Evolutionary conservation across 2,113 vertebrate genomes (phyloP).

Genomic region (Phycodurus eques): DNA sequence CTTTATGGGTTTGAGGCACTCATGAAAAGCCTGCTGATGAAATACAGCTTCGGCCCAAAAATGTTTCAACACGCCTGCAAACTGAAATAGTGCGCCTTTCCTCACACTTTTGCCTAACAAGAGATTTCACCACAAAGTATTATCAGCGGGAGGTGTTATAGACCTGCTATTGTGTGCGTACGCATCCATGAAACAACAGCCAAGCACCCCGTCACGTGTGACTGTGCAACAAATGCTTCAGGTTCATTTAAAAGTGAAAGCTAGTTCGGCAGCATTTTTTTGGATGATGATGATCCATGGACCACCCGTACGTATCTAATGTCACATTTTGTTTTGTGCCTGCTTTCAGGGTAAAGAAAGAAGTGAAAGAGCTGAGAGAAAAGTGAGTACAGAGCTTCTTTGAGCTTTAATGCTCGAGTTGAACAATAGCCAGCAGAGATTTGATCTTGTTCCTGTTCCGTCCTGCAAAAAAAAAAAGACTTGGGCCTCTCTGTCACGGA

Average conservation of each 20-base stretch:
- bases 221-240: background rate
- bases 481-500: conserved; percentile 13
- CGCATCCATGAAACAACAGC: conserved; percentile 19
- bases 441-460: conserved; percentile 33
- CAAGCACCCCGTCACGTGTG: conserved; percentile 17
- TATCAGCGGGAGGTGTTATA: conserved; percentile 29
- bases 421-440: conserved; percentile 44
- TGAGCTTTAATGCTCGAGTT: conserved; percentile 36
- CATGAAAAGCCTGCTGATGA: background rate
- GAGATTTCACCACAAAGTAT: conserved; percentile 4
- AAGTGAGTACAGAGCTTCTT: conserved; percentile 82
- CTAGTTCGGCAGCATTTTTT: conserved; percentile 26
- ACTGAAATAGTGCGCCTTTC: conserved; percentile 42
- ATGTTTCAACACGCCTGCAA: background rate
- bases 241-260: conserved; percentile 36
- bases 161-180: conserved; percentile 3
- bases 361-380: conserved; percentile 85
- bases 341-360: conserved; percentile 89
- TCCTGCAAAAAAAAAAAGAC: background rate
- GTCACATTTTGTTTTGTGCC: conserved; percentile 26
- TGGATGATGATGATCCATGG: background rate
- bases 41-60: background rate
- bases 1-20: background rate
- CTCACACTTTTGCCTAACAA: conserved; percentile 24
- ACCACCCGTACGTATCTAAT: background rate